Base-by-base conservation (phyloP, 2,888 invertebrate species). In the Endotricha flammealis region DNA sequence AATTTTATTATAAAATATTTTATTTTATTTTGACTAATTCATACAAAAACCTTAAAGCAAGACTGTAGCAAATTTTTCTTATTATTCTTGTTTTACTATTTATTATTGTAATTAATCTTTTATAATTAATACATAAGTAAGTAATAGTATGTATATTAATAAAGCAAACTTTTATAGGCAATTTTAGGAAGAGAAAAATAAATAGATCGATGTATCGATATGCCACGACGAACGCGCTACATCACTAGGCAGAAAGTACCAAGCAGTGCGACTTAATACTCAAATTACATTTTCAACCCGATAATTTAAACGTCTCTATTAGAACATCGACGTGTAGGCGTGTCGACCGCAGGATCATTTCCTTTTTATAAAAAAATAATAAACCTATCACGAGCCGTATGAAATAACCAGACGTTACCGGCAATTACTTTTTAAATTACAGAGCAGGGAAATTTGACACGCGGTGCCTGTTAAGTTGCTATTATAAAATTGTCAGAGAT, bases 231-330 rank as follows among this genome's bases (percentile, higher is more conserved):
- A 4, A 2, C n/a, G 27, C 4, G 12, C 3, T 12, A 33, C 65
- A 46, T 34, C 64, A 57, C 65, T 65, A 59, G 32, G n/a, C 16
- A 7, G n/a, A 16, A 16, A 4, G 20, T 20, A 3, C 20, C 20
- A 7, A 20, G 2, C 20, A n/a, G 20, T 6, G 16, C 16, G 16
- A 16, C 4, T 16, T 4, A 3, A 6, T 16, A 16, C 16, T n/a
- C 16, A 8, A 2, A 57, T 63, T 60, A 60, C 56, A 52, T 52
- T 48, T 42, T 39, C 36, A 56, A 73, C 62, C 77, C 68, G 38
- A 36, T 58, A 78, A 76, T 80, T 80, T 73, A 46, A 47, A 75
- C 59, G 76, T 77, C 75, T 72, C 56, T 72, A 66, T 76, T 76
- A 68, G 51, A 59, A 42, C 61, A 57, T 71, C 45, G 57, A 75